phyloP scores from a whole-genome alignment of 1,140 invertebrate genomes.

The Zaprionus inermis region DNA sequence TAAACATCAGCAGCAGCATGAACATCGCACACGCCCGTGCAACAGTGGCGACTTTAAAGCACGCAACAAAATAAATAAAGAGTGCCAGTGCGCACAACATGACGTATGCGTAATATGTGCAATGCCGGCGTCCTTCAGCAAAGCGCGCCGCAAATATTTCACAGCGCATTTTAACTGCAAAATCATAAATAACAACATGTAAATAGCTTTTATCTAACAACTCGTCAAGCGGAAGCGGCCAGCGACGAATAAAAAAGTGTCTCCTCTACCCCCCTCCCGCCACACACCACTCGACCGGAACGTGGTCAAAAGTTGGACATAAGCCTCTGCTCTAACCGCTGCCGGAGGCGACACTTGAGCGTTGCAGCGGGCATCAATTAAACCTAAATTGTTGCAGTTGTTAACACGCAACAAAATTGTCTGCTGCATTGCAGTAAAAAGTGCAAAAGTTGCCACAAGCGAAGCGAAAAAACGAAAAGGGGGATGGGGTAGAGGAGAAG shows the following conservation, averaged over 20 bases:
- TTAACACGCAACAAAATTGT: constrained; percentile 83
- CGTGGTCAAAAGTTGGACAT: constrained; percentile 69
- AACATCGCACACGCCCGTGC: no score
- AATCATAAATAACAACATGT: constrained; percentile 83
- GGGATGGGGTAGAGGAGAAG: constrained; percentile 23
- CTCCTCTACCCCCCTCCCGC: background rate
- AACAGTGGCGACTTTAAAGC: constrained; percentile 35
- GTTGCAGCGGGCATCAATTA: constrained; percentile 77
- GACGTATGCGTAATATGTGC: constrained; percentile 52
- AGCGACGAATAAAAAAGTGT: constrained; percentile 17
- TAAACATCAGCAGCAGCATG: background rate
- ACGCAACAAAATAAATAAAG: constrained; percentile 22
- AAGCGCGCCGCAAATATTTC: constrained; percentile 60
- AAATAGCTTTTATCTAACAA: constrained; percentile 83
- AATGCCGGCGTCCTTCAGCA: constrained; percentile 27
- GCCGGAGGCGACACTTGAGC: constrained; percentile 65
- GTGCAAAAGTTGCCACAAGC: constrained; percentile 36
- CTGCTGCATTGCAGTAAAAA: constrained; percentile 77
- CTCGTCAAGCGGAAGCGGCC: constrained; percentile 74
- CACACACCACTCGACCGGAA: constrained; percentile 9
- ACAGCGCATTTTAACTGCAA: constrained; percentile 79
- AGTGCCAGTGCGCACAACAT: constrained; percentile 33
- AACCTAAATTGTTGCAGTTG: constrained; percentile 83
- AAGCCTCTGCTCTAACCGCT: constrained; percentile 41
- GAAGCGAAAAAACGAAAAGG: constrained; percentile 44